Base-by-base conservation (phyloP, 1,140 invertebrate genomes). In the Bombus vancouverensis region DNA sequence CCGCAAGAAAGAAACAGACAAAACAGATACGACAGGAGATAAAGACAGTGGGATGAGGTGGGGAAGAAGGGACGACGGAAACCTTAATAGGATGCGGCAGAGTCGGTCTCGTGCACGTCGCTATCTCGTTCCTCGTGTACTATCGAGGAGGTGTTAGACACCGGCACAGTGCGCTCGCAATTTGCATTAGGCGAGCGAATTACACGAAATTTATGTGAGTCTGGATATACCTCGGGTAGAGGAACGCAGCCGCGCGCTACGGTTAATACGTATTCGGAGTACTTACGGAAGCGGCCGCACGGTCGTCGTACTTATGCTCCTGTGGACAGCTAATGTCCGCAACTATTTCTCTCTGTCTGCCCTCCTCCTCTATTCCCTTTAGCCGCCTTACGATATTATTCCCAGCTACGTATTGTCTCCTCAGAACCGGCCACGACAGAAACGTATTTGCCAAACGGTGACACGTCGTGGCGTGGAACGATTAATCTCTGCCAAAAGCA, bases 151-250 rank as follows among this genome's bases (percentile, higher is more conserved):
- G 90, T 90, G 88, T 90, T 90, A 87, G 85, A 73, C 87, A 71
- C 79, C 74, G 78, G 81, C 80, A 68, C 82, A 65, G 81, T 37
- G 88, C 79, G 80, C 80, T 89, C 86, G 89, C 89, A 92, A 93
- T 93, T 94, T 93, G 91, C 92, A 94, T 94, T 93, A 93, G 92
- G 90, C 89, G 88, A 90, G 91, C 92, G 91, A 94, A 94, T 93
- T 93, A 93, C 91, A 89, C 85, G 75, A 92, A 94, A 94, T 94
- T 93, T 94, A 94, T 94, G 92, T 90, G 90, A 89, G 85, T 82
- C 82, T 85, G 92, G 91, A 93, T 93, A 87, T 84, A 89, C 70
- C 83, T 77, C 37, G 15, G 37, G 32, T 39, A 62, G 77, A 72
- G 79, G 65, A 70, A 68, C 86, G 81, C 76, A 59, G 81, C 72